Conservation (phyloP, 1,140 invertebrate genomes). For the Orius insidiosus region DNA sequence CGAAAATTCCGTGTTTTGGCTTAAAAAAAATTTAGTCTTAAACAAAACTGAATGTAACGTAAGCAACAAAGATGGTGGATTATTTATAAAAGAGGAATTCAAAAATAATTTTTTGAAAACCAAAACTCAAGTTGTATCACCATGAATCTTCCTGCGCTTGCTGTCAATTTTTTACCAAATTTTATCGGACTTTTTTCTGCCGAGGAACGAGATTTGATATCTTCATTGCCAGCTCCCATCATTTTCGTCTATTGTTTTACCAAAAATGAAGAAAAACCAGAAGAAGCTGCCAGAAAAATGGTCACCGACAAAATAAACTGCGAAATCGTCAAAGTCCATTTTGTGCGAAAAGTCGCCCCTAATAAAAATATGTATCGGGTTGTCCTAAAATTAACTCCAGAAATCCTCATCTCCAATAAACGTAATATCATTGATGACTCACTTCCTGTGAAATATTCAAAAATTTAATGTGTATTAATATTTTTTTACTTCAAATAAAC, state of each 20-base stretch:
- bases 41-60: constrained; percentile 56
- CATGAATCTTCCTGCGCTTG: constrained; percentile 93
- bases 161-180: constrained; percentile 67
- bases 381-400: constrained; percentile 43
- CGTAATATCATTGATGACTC: neutral
- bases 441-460: too few species aligned
- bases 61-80: constrained; percentile 74
- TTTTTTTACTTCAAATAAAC: too few species aligned
- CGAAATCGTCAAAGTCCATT: constrained; percentile 38
- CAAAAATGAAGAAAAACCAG: constrained; percentile 34
- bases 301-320: constrained; percentile 53
- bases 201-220: constrained; percentile 28
- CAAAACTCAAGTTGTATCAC: constrained; percentile 59
- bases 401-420: constrained; percentile 28
- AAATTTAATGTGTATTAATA: too few species aligned
- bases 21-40: constrained; percentile 57
- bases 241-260: constrained; percentile 70
- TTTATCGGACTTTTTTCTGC: constrained; percentile 47
- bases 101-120: constrained; percentile 30
- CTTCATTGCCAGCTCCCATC: constrained; percentile 25
- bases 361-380: constrained; percentile 91
- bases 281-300: constrained; percentile 34
- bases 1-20: constrained; percentile 74
- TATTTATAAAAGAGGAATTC: constrained; percentile 61
- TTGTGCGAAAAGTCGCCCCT: constrained; percentile 82